phyloP scores from a whole-genome alignment of 2,888 invertebrate genomes.

The Amorpha juglandis region DNA sequence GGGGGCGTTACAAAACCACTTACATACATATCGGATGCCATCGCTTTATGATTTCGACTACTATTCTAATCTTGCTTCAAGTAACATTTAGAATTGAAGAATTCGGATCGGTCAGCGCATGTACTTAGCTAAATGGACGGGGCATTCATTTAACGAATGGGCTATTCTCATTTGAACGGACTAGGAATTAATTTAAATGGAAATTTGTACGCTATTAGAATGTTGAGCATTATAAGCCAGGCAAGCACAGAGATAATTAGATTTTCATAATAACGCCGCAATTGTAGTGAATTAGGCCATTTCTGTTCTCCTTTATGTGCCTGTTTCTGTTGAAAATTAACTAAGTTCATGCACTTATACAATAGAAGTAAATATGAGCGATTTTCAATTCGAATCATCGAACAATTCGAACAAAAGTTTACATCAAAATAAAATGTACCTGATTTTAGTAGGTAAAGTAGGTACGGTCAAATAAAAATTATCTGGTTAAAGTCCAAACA shows the following conservation, averaged over 20 bases:
- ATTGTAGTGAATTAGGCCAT: background rate
- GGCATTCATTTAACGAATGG: slow-evolving; percentile 17
- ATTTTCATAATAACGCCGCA: slow-evolving; percentile 3
- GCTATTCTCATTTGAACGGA: slow-evolving; percentile 6
- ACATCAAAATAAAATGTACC: background rate
- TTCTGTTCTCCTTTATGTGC: slow-evolving; percentile 6
- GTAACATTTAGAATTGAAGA: slow-evolving; percentile 43
- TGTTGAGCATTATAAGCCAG: background rate
- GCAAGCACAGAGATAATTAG: background rate
- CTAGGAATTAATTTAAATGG: slow-evolving; percentile 19
- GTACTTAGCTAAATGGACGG: slow-evolving; percentile 33
- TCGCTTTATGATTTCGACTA: slow-evolving; percentile 78
- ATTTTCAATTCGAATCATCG: too few species aligned
- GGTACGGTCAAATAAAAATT: background rate
- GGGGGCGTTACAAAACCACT: slow-evolving; percentile 82
- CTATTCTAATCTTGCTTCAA: slow-evolving; percentile 58
- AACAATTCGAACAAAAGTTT: too few species aligned
- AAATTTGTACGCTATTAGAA: slow-evolving; percentile 17
- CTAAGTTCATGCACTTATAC: background rate
- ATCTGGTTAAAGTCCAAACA: slow-evolving; percentile 1
- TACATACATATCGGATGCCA: slow-evolving; percentile 79
- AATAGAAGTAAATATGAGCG: background rate
- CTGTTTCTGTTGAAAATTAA: background rate
- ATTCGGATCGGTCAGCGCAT: slow-evolving; percentile 40
- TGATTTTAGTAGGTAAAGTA: background rate